A percentile compares a stretch with the other conserved stretches of the same genome.
Conservation (phyloP, 2,888 invertebrate species). For the Neelides folsomi region DNA sequence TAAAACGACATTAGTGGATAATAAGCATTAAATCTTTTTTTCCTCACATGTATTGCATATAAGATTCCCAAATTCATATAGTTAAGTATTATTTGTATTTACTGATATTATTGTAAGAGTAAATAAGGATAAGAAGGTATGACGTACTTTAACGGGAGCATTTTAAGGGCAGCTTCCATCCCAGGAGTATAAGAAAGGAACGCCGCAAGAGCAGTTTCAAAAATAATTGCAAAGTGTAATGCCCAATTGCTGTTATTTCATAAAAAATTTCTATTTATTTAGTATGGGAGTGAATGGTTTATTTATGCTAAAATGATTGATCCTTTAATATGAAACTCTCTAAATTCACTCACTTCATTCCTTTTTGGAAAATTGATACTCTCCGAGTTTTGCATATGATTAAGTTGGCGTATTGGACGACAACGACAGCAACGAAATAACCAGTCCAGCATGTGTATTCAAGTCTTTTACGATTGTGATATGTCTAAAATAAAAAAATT, state of each 20-base stretch:
- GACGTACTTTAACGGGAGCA: too few species aligned
- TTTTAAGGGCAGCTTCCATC: background rate
- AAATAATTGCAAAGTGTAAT: slow-evolving; percentile 22
- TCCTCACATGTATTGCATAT: too few species aligned
- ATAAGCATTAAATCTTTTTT: too few species aligned
- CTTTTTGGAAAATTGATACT: slow-evolving; percentile 88
- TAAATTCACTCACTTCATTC: slow-evolving; percentile 72
- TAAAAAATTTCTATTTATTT: too few species aligned
- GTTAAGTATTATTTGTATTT: too few species aligned
- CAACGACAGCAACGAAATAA: slow-evolving; percentile 94
- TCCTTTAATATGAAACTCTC: too few species aligned
- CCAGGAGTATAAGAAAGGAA: slow-evolving; percentile 40
- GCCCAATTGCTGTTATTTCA: slow-evolving; percentile 25
- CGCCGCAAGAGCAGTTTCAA: slow-evolving; percentile 38
- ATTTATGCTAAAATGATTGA: too few species aligned
- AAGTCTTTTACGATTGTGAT: slow-evolving; percentile 37
- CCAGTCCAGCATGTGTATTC: slow-evolving; percentile 97
- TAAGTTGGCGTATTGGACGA: slow-evolving; percentile 95
- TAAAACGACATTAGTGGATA: slow-evolving; percentile 35
- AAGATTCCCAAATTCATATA: too few species aligned
- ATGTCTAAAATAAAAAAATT: slow-evolving; percentile 9
- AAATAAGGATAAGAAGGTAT: too few species aligned
- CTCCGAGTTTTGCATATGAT: slow-evolving; percentile 95
- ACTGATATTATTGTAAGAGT: too few species aligned
- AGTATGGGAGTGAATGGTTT: too few species aligned